phyloP scores from a whole-genome alignment of 37 sponge, comb jelly and placozoan species.

The Axinella damicornis region DNA sequence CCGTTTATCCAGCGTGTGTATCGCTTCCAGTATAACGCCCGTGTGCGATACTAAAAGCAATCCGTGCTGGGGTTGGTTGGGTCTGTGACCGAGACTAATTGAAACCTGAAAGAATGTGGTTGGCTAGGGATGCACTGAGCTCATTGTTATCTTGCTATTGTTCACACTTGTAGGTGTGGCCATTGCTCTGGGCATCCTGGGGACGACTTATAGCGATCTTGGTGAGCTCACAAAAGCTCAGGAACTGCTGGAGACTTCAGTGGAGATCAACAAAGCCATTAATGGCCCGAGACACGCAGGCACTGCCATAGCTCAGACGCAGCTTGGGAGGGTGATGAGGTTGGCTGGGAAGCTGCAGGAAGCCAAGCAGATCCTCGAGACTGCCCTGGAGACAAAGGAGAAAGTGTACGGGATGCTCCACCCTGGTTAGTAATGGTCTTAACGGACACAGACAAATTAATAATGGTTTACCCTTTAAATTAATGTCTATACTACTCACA shows the following conservation, averaged over 20 bases:
- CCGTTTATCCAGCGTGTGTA: too few relatives aligned
- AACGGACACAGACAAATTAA: too few relatives aligned
- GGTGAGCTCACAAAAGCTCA: neutral
- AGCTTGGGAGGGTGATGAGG: neutral
- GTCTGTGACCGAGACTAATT: too few relatives aligned
- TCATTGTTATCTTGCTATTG: neutral
- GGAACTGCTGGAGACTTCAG: neutral
- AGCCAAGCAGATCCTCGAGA: neutral
- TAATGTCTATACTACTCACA: neutral
- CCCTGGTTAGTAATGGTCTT: too few relatives aligned
- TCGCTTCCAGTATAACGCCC: too few relatives aligned
- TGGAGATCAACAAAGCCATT: slow-evolving; percentile 12
- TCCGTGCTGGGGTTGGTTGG: too few relatives aligned
- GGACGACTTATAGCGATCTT: neutral
- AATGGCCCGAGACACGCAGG: slow-evolving; percentile 1
- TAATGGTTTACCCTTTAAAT: neutral
- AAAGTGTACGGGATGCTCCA: too few relatives aligned
- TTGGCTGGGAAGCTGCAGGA: neutral
- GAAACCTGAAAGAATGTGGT: too few relatives aligned
- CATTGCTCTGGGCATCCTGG: neutral
- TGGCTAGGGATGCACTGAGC: too few relatives aligned
- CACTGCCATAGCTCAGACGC: slow-evolving; percentile 2
- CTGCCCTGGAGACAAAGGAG: neutral
- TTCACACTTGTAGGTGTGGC: neutral
- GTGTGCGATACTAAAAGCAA: too few relatives aligned